Evolutionary conservation across 1,140 invertebrate species (phyloP).

Genomic region (Frieseomelitta varia): DNA sequence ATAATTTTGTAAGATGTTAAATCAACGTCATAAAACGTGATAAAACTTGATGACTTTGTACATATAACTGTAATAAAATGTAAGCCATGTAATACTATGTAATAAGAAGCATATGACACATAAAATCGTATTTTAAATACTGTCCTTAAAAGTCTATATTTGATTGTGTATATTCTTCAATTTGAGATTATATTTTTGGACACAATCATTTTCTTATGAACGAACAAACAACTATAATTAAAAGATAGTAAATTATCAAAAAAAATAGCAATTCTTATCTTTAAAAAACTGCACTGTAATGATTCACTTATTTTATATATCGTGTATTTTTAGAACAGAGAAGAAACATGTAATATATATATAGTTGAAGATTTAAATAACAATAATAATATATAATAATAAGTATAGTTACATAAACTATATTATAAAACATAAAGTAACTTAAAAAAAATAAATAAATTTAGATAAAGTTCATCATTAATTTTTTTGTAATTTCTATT

Average conservation of each 20-base stretch:
- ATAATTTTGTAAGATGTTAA: neutral
- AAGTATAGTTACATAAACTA: neutral
- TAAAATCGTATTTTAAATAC: neutral
- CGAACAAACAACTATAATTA: neutral
- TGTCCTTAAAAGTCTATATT: neutral
- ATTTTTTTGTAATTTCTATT: neutral
- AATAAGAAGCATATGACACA: neutral
- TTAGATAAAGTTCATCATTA: neutral
- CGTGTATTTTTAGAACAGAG: neutral
- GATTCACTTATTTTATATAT: neutral
- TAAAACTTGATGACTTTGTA: neutral
- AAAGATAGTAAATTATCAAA: neutral
- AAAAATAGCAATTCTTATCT: too few relatives aligned
- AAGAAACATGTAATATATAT: neutral
- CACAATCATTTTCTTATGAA: neutral
- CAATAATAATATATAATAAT: too few relatives aligned
- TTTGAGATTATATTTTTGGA: neutral
- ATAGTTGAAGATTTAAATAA: neutral
- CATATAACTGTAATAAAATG: neutral
- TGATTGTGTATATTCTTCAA: neutral
- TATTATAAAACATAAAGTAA: neutral
- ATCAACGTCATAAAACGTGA: neutral
- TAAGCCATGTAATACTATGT: neutral
- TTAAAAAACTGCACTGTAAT: neutral
- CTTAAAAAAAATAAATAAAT: neutral